Evolutionary conservation across 2,113 vertebrate genomes (phyloP).

Genomic region (Callorhinus ursinus): DNA sequence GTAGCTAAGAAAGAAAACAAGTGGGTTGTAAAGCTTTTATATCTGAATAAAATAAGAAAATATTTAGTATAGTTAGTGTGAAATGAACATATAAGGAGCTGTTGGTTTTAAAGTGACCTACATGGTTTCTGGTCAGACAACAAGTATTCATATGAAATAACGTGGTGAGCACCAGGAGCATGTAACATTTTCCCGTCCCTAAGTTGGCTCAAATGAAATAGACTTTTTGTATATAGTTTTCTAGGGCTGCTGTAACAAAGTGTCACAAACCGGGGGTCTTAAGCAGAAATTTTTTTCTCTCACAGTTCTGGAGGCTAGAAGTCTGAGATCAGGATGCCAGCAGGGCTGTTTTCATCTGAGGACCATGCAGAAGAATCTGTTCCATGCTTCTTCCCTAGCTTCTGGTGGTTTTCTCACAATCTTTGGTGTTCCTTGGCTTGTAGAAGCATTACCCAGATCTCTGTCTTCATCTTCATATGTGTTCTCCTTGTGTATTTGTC

Average conservation of each 20-base stretch:
- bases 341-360: background rate
- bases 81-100: background rate
- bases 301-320: background rate
- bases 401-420: background rate
- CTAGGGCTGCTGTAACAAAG: background rate
- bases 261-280: background rate
- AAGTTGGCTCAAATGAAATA: background rate
- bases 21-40: background rate
- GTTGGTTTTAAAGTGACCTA: background rate
- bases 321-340: background rate
- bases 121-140: background rate
- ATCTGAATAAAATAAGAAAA: background rate
- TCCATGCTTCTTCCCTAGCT: background rate
- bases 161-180: background rate
- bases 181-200: background rate
- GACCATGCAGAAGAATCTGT: background rate
- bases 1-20: background rate
- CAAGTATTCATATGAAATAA: background rate
- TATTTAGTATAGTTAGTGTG: constrained; percentile 13
- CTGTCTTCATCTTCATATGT: background rate
- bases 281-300: background rate
- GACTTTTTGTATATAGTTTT: background rate
- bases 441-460: background rate
- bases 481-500: background rate
- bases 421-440: background rate